Conservation (phyloP, 2,113 vertebrate genomes). For the Gnathonemus echidnorhynchus region DNA sequence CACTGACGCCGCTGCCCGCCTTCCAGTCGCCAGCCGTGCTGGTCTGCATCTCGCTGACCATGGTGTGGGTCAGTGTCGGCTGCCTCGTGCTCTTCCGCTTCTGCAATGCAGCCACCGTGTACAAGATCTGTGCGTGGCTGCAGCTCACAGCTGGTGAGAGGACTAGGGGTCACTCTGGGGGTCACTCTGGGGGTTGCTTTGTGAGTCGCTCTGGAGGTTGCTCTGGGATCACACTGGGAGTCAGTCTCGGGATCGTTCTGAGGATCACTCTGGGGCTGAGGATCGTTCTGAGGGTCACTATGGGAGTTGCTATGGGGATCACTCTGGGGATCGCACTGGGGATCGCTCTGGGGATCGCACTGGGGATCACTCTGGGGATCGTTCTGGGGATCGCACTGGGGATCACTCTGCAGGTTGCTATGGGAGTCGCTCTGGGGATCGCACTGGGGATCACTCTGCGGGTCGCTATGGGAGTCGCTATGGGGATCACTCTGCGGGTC, state of each 20-base stretch:
- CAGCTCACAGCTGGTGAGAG: conserved; percentile 68
- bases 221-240: neutral
- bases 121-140: conserved; percentile 74
- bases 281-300: no score
- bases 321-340: no score
- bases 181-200: neutral
- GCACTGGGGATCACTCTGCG: no score
- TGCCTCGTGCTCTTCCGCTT: conserved; percentile 68
- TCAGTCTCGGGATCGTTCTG: neutral
- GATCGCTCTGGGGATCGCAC: no score
- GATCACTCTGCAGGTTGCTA: no score
- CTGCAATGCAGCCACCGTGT: conserved; percentile 70
- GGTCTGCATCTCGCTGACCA: conserved; percentile 65
- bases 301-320: no score
- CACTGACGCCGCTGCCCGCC: conserved; percentile 64
- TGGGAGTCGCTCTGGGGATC: no score
- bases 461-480: no score
- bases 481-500: neutral
- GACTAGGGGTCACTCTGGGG: neutral
- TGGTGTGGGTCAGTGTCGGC: conserved; percentile 66
- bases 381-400: no score
- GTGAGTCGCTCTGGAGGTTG: neutral
- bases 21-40: conserved; percentile 70
- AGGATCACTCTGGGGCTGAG: no score
- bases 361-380: no score